phyloP scores from a whole-genome alignment of 1,140 invertebrate species.

The Pentalonia nigronervosa region DNA sequence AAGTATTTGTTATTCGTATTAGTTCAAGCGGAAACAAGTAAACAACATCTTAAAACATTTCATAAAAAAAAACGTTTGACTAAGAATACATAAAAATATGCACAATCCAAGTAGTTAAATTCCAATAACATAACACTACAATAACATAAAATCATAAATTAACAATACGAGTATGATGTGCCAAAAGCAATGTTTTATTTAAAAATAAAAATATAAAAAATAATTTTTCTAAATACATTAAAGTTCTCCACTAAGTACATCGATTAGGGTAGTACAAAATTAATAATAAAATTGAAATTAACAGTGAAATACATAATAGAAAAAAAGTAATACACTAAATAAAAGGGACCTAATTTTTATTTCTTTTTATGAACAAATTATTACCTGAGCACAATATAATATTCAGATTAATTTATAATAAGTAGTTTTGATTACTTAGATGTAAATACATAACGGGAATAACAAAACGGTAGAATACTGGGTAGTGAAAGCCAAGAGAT shows the following conservation, averaged over 20 bases:
- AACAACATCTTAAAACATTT: not conserved
- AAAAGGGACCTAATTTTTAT: no score
- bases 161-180: not conserved
- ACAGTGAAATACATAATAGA: no score
- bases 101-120: not conserved
- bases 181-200: not conserved
- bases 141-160: not conserved
- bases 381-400: not conserved
- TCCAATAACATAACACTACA: not conserved
- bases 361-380: not conserved
- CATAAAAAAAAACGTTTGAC: not conserved
- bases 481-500: not conserved
- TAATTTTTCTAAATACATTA: not conserved
- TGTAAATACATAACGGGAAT: not conserved
- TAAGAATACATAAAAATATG: not conserved
- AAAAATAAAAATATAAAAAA: not conserved
- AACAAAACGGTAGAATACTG: not conserved
- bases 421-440: not conserved
- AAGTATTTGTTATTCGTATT: not conserved
- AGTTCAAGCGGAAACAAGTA: not conserved
- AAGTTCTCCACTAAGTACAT: not conserved
- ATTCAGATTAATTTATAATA: not conserved
- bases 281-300: no score
- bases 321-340: no score
- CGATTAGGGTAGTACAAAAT: no score